Evolutionary conservation across 2,797 vertebrate species (phyloP), one percentile per base, ranked within the genome.

Genomic region (Monodelphis domestica): DNA sequence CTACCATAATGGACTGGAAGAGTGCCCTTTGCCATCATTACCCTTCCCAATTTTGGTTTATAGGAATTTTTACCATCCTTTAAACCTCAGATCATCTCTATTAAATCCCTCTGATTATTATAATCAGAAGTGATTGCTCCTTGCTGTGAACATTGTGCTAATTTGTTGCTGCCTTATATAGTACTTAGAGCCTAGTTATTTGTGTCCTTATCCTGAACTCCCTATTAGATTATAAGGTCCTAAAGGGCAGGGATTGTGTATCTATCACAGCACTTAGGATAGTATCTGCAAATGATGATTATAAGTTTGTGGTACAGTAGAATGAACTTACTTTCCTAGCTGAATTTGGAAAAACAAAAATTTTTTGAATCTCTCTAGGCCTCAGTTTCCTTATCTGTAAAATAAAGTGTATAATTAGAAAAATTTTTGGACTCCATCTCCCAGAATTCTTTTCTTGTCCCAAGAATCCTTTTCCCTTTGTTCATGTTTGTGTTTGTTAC

Each of bases 101-200:
- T 51, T 53, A 90, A 95, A n/a, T 12, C 1, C 78, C 59, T 70
- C 15, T 33, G n/a, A 55, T 70, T 33, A 70, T 11, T 17, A 7
- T 33, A n/a, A 14, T n/a, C 30, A 30, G 55, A 93, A 52, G 51
- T 84, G 55, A 56, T 29, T 56, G 55, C 26, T 56, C 55, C 55
- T 55, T 56, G 55, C 55, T 28, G 1, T 29, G 26, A 56, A 53
- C 11, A 11, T 53, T 53, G 53, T 53, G 89, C 17, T 70, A 1
- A 89, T 89, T 28, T 54, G n/a, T 70, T 88, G 24, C 84, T 55
- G 63, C 84, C 57, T 91, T 94, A 90, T 59, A 63, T 5, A 55
- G 26, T 6, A 56, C 28, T 56, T 29, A 6, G 5, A 56, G 54
- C 24, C 26, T 56, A 28, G 26, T 56, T 56, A 56, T 55, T 55